These are phyloP conservation scores for Drosophila hydei DNA, from an alignment of 1,140 invertebrate species.

Conservation along the genomic window DNA sequence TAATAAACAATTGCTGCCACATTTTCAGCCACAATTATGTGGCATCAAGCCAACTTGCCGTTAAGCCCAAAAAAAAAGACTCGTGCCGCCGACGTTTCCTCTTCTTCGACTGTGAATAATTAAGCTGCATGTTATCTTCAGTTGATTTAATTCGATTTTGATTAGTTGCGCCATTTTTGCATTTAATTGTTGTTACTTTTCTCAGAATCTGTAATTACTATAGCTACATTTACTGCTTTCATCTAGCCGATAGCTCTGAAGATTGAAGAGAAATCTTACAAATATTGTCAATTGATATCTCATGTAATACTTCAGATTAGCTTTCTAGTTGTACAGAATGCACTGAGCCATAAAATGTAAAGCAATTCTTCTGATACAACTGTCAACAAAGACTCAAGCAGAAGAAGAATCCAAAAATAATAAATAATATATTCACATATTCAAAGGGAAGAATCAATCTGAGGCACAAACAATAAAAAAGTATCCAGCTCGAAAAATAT, in stretches of 20 bases:
- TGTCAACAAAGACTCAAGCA: too few species aligned
- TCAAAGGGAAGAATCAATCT: too few species aligned
- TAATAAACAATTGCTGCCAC: conserved; percentile 21
- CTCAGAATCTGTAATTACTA: conserved; percentile 39
- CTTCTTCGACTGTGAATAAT: conserved; percentile 60
- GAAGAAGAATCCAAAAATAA: too few species aligned
- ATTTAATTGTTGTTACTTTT: conserved; percentile 72
- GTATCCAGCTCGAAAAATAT: too few species aligned
- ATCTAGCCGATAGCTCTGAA: conserved; percentile 23
- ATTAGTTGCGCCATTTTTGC: conserved; percentile 76
- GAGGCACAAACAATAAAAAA: too few species aligned
- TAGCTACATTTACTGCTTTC: conserved; percentile 27
- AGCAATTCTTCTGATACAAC: too few species aligned
- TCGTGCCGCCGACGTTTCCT: conserved; percentile 60
- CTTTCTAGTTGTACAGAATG: neutral
- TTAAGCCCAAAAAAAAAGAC: conserved; percentile 31
- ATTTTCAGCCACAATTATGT: conserved; percentile 53
- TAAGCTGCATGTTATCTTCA: conserved; percentile 74
- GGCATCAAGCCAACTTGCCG: conserved; percentile 56
- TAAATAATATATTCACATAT: too few species aligned
- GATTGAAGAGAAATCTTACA: conserved; percentile 1
- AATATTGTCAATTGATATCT: neutral
- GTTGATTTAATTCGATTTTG: conserved; percentile 73
- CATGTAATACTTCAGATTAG: neutral
- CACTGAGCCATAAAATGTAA: neutral